A percentile compares a stretch with the other conserved stretches of the same genome.
phyloP scores from a whole-genome alignment of 2,797 vertebrate genomes.

The Spinibarbus caldwelli region DNA sequence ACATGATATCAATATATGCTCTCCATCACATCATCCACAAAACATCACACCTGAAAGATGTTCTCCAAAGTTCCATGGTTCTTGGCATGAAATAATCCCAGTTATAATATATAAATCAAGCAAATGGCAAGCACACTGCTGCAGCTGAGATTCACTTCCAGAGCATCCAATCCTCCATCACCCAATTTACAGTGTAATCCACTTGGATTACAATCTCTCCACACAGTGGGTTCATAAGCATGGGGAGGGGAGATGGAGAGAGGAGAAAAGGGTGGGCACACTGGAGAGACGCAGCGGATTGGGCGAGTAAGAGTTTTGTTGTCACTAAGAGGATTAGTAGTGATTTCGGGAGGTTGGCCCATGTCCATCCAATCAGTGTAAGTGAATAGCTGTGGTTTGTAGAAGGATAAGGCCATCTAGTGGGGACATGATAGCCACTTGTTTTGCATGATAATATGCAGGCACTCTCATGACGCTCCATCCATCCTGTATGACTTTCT shows the following conservation, averaged over 20 bases:
- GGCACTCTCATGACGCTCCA: no score
- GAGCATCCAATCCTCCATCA: conserved; percentile 66
- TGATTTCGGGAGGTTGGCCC: conserved; percentile 80
- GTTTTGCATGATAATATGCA: not conserved
- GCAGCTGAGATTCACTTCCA: conserved; percentile 50
- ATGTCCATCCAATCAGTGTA: conserved; percentile 69
- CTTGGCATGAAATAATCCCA: not conserved
- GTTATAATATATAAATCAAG: not conserved
- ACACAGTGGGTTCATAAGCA: conserved; percentile 59
- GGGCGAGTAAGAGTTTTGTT: conserved; percentile 76
- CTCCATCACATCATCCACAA: not conserved
- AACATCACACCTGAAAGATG: not conserved
- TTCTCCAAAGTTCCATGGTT: conserved; percentile 1
- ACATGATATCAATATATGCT: conserved; percentile 6
- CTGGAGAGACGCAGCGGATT: conserved; percentile 67
- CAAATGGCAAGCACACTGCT: conserved; percentile 49
- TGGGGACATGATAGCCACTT: conserved; percentile 26
- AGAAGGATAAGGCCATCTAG: conserved; percentile 63
- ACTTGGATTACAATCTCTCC: conserved; percentile 80
- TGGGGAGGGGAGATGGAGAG: conserved; percentile 42
- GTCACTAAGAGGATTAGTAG: conserved; percentile 87
- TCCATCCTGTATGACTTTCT: not conserved
- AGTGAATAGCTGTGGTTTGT: conserved; percentile 62
- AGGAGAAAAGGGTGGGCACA: conserved; percentile 41
- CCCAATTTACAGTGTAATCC: conserved; percentile 77